Evolutionary conservation across 2,113 vertebrate species (phyloP), one percentile per base, ranked within the genome.

Genomic region (Okapia johnstoni): DNA sequence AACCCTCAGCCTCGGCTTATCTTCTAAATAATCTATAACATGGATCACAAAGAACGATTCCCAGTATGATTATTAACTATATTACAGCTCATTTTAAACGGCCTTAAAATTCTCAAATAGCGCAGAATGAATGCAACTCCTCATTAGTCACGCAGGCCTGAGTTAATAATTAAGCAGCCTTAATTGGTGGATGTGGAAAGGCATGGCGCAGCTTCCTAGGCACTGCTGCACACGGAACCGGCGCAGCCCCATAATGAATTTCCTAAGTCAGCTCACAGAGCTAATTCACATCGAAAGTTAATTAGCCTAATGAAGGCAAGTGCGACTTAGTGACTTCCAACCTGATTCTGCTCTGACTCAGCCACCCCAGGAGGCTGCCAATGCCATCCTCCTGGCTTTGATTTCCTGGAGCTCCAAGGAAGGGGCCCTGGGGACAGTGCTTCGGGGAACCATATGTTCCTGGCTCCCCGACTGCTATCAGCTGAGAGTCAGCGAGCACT

Each of bases 261-360:
- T 92, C 95, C 63, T 86, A 79, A 83, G 57, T 48, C 90, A 21
- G 94, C 80, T 58, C 76, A 28, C 9, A 2, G 81, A 88, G 63
- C 73, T 85, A 50, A 88, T 92, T 87, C 93, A 94, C 77, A 66
- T 21, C 0, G 5, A 52, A 40, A 55, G 90, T 80, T 96, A 94
- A 98, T 97, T 93, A 94, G 96, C 61, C 79, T 94, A 95, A 97
- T 61, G 96, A 97, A 96, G 86, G 91, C 86, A 94, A 96, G 83
- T 84, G 96, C 73, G 88, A 96, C 92, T 94, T 63, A 13, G 77
- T 21, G 86, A 88, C 81, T 79, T 77, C 84, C 94, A 90, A 52
- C 40, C 89, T 73, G 86, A 40, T 36, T 40, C 79, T 23, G 26
- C 58, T 93, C 91, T 94, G 73, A 60, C 93, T 92, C 86, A 76